Conservation (phyloP, 2,113 vertebrate species). For the Chaetorhynchus papuensis region DNA sequence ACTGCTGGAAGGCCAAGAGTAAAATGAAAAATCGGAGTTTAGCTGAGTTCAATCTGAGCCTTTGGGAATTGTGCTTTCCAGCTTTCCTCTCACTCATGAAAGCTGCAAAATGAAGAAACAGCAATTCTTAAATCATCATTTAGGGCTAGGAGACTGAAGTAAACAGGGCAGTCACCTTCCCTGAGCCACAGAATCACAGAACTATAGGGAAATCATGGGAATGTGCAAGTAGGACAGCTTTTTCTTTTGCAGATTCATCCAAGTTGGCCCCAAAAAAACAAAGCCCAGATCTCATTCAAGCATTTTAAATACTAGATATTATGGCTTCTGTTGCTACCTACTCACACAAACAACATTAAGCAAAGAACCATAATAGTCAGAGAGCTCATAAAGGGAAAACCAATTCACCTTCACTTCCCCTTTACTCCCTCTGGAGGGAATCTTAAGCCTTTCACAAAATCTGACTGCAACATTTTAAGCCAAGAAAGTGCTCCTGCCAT, state of each 20-base stretch:
- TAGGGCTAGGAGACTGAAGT: background rate
- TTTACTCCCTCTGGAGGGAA: constrained; percentile 6
- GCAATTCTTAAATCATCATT: background rate
- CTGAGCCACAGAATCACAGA: background rate
- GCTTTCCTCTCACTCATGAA: background rate
- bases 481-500: background rate
- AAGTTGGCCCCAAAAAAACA: background rate
- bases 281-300: background rate
- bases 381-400: background rate
- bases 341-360: background rate
- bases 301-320: background rate
- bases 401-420: background rate
- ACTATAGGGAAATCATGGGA: background rate
- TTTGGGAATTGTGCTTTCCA: constrained; percentile 16
- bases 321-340: background rate
- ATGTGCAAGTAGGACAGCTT: background rate
- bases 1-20: constrained; percentile 44
- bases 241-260: background rate
- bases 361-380: background rate
- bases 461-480: background rate
- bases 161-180: background rate
- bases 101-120: background rate
- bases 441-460: background rate
- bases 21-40: constrained; percentile 37
- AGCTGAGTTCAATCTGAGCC: background rate